Evolutionary conservation across 2,113 vertebrate species (phyloP), one percentile per base, ranked within the genome.

Genomic region (Hippopotamus amphibius): DNA sequence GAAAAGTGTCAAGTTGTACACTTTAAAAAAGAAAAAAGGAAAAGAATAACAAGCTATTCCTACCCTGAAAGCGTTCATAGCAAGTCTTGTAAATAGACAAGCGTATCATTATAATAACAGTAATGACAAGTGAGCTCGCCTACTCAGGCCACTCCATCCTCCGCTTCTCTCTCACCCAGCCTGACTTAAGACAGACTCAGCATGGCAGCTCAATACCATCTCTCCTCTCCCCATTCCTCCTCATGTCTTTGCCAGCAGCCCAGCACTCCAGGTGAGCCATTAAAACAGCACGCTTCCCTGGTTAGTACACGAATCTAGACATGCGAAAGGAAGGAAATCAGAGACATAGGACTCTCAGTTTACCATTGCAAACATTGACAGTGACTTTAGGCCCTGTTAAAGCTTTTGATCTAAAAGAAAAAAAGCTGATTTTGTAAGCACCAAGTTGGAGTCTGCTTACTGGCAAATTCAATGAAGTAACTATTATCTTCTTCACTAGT

Each of bases 391-490:
- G 3, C 43, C 43, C 46, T 21, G 19, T 86, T 74, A n/a, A 85
- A 89, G 6, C 28, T 79, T 72, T 91, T 89, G 79, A 69, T 59
- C 69, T 41, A 46, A 91, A 91, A 80, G 7, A 1, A 55, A 21
- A 55, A 76, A 53, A 76, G 17, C 21, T 55, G 68, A 30, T 3
- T 66, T 88, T 46, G 6, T 68, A 26, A 30, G 28, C 50, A 69
- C 15, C 19, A n/a, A 94, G 46, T 22, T 76, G 53, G 43, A 92
- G 41, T 93, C 76, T 95, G 57, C 41, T 94, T 87, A 43, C 63
- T 72, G 41, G 7, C 3, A 87, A 88, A 37, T 63, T 81, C 69
- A 53, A 33, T 92, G 61, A 48, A 63, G 48, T 69, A 76, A 77
- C 14, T 22, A 30, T 91, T 50, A 16, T 41, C 19, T 50, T 89